Percentiles rank a stretch among this genome's conserved stretches.
Evolutionary conservation across 1,140 invertebrate genomes (phyloP).

Genomic region (Bicyclus anynana): DNA sequence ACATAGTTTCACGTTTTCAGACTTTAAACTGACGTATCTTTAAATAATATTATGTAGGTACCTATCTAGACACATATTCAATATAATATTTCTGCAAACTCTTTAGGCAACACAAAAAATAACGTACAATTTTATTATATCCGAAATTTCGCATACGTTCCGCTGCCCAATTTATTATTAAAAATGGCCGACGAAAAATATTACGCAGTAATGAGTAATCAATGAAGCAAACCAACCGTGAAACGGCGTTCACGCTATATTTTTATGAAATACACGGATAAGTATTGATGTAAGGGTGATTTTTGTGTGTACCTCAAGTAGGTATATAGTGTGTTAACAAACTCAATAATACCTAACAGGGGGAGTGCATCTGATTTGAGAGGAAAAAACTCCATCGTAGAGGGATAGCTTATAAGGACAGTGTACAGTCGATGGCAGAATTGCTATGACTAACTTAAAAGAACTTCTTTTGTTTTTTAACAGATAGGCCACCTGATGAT

Average conservation of each 20-base stretch:
- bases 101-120: neutral
- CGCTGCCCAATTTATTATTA: constrained; percentile 6
- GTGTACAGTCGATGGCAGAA: constrained; percentile 35
- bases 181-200: constrained; percentile 25
- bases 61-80: too few species aligned
- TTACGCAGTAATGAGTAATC: constrained; percentile 20
- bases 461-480: neutral
- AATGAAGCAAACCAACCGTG: constrained; percentile 28
- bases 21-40: too few species aligned
- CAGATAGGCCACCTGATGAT: too few species aligned
- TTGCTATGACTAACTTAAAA: too few species aligned
- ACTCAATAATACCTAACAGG: constrained; percentile 56
- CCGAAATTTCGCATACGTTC: neutral
- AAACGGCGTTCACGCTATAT: constrained; percentile 3
- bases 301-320: constrained; percentile 14
- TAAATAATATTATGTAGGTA: too few species aligned
- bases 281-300: constrained; percentile 20
- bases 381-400: constrained; percentile 52
- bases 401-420: constrained; percentile 41
- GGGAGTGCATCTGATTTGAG: constrained; percentile 59
- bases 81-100: too few species aligned
- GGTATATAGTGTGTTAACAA: constrained; percentile 52
- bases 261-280: constrained; percentile 2
- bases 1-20: too few species aligned
- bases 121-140: neutral